Evolutionary conservation across 2,888 invertebrate genomes (phyloP).

Genomic region (Phragmatobia fuliginosa): DNA sequence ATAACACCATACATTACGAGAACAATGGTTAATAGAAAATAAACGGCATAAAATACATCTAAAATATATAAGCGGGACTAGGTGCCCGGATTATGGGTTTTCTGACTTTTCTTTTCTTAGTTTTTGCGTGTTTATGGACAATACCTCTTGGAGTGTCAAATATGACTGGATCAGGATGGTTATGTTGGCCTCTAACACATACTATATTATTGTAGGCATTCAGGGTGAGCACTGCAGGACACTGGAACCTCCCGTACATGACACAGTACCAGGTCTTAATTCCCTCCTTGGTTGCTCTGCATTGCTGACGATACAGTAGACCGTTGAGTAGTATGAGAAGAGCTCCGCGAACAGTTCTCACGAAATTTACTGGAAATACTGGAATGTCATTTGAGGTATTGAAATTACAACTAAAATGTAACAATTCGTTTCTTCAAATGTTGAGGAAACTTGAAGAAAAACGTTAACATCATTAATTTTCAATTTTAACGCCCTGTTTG

Average conservation of each 20-base stretch:
- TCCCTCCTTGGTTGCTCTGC: conserved; percentile 59
- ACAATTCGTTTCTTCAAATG: background rate
- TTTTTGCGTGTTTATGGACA: conserved; percentile 42
- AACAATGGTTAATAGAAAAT: background rate
- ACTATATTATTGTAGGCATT: conserved; percentile 58
- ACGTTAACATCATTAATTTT: background rate
- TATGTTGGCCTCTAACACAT: conserved; percentile 58
- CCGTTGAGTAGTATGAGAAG: conserved; percentile 55
- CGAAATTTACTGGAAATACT: conserved; percentile 58
- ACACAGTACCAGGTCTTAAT: conserved; percentile 63
- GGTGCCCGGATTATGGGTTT: background rate
- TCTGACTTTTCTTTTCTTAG: background rate
- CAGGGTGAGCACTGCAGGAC: conserved; percentile 56
- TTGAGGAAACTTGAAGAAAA: background rate
- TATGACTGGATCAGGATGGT: conserved; percentile 57
- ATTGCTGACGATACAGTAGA: conserved; percentile 57
- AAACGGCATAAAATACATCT: background rate
- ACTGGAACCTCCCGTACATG: conserved; percentile 58
- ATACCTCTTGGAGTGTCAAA: conserved; percentile 53
- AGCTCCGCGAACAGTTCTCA: conserved; percentile 59
- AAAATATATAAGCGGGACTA: background rate
- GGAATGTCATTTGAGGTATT: conserved; percentile 8
- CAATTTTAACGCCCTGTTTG: background rate
- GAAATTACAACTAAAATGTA: background rate
- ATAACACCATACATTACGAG: background rate